A percentile compares a stretch with the other conserved stretches of the same genome.
phyloP scores from a whole-genome alignment of 2,113 vertebrate species.

The Centropus bengalensis region DNA sequence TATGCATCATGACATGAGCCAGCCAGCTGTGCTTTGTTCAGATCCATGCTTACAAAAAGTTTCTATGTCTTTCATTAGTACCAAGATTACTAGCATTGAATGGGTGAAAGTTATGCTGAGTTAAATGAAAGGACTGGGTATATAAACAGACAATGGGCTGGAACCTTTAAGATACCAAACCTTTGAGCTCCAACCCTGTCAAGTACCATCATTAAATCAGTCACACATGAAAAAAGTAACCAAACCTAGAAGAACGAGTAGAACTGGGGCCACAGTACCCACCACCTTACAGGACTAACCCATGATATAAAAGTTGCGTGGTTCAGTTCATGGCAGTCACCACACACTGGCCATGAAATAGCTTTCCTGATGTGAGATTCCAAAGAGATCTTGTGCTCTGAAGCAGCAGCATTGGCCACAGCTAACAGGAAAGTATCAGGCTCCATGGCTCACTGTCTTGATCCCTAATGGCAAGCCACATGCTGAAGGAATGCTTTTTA shows the following conservation, averaged over 20 bases:
- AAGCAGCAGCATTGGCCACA: background rate
- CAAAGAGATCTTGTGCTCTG: background rate
- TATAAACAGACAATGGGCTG: background rate
- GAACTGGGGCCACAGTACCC: background rate
- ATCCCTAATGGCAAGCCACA: background rate
- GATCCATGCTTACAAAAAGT: background rate
- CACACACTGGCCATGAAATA: background rate
- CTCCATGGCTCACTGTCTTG: background rate
- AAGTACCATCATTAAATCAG: background rate
- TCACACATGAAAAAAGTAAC: background rate
- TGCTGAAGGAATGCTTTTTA: background rate
- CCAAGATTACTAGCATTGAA: background rate
- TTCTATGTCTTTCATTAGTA: background rate
- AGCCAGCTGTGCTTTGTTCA: background rate
- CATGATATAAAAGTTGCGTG: background rate
- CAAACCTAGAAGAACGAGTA: background rate
- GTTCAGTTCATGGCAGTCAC: background rate
- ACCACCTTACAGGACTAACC: background rate
- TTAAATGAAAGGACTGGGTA: background rate
- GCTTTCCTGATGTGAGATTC: accelerated
- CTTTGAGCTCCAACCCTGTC: background rate
- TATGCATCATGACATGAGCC: background rate
- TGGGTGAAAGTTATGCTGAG: background rate
- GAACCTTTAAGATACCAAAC: background rate
- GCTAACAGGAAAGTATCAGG: background rate